A percentile compares a stretch with the other conserved stretches of the same genome.
These are phyloP conservation scores for Xestia xanthographa DNA, from an alignment of 2,888 invertebrate species.

Conservation along the genomic window DNA sequence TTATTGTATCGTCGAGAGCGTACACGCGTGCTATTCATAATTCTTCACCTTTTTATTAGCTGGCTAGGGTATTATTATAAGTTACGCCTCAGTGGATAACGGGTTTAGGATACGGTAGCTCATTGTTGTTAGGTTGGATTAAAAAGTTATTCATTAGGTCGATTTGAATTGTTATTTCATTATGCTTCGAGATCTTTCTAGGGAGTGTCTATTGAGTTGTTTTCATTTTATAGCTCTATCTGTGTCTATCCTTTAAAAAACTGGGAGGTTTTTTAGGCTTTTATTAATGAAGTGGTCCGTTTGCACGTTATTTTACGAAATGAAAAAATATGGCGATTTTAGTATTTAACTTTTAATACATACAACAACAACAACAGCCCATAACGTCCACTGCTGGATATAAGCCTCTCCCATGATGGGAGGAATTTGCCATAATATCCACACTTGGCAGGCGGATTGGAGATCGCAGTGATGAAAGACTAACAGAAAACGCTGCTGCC, in stretches of 20 bases:
- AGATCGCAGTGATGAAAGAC: too few relatives aligned
- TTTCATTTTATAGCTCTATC: not conserved
- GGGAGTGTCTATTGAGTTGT: not conserved
- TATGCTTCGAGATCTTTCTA: not conserved
- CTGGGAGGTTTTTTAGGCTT: not conserved
- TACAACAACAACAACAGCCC: too few relatives aligned
- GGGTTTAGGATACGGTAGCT: constrained; percentile 57
- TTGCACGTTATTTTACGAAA: not conserved
- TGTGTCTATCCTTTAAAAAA: not conserved
- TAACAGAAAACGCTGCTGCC: too few relatives aligned
- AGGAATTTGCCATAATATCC: too few relatives aligned
- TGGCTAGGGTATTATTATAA: constrained; percentile 38
- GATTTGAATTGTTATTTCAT: constrained; percentile 9
- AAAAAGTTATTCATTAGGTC: constrained; percentile 30
- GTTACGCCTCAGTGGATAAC: constrained; percentile 48
- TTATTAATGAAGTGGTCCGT: not conserved
- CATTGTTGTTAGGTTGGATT: constrained; percentile 42
- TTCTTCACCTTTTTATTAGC: constrained; percentile 48
- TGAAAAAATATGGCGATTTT: too few relatives aligned
- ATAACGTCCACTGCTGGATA: too few relatives aligned
- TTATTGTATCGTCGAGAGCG: constrained; percentile 38
- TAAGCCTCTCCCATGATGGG: too few relatives aligned
- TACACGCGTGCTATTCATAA: constrained; percentile 38
- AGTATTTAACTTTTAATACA: too few relatives aligned
- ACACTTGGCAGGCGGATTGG: too few relatives aligned